These are phyloP conservation scores for Cryptomyrus ogoouensis DNA, from an alignment of 2,113 vertebrate species.

Conservation along the genomic window DNA sequence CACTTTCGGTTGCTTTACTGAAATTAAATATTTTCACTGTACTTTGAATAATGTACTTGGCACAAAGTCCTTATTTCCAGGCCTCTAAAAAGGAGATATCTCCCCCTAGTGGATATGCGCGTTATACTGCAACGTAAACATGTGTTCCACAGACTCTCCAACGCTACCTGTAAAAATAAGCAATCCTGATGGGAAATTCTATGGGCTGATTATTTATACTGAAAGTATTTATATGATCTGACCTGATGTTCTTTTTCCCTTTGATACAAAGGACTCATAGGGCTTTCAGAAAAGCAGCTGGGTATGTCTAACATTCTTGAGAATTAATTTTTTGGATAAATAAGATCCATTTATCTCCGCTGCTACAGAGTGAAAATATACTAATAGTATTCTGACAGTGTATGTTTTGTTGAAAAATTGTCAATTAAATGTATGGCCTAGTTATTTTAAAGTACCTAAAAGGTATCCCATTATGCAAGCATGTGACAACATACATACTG, in stretches of 20 bases:
- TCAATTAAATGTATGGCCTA: not conserved
- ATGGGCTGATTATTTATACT: not conserved
- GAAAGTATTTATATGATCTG: not conserved
- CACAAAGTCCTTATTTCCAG: not conserved
- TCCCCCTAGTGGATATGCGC: conserved; percentile 49
- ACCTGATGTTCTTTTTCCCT: not conserved
- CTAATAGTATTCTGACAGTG: not conserved
- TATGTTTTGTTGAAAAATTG: not conserved
- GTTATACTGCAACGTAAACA: not conserved
- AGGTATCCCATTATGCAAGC: not conserved
- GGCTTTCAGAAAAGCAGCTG: not conserved
- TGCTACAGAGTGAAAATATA: not conserved
- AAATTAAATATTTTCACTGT: not conserved
- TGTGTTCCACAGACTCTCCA: not conserved
- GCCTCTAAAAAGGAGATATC: conserved; percentile 23
- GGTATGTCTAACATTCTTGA: not conserved
- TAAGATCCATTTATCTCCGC: not conserved
- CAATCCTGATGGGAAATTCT: not conserved
- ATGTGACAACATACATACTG: not conserved
- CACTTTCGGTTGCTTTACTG: not conserved
- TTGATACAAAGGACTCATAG: not conserved
- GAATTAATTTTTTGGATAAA: not conserved
- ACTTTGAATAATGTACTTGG: not conserved
- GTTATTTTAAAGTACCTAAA: not conserved
- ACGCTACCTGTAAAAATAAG: not conserved